These are phyloP conservation scores for Phragmatobia fuliginosa DNA, from an alignment of 2,888 invertebrate genomes.

Conservation along the genomic window DNA sequence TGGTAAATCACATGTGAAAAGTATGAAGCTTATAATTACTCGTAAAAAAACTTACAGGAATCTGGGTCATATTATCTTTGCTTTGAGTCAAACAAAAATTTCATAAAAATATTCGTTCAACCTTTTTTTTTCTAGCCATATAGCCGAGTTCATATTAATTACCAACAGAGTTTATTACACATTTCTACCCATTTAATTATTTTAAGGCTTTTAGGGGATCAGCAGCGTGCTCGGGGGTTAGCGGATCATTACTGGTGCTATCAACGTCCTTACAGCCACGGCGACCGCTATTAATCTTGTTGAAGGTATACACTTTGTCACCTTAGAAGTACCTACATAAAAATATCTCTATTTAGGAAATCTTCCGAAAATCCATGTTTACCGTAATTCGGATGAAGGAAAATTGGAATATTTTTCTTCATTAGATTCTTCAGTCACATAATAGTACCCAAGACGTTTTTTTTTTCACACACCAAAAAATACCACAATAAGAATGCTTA, in stretches of 20 bases:
- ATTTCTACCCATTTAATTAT: neutral
- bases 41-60: neutral
- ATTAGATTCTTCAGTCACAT: no score
- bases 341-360: neutral
- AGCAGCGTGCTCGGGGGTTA: neutral
- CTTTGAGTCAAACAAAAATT: neutral
- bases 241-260: neutral
- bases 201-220: neutral
- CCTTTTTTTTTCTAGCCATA: neutral
- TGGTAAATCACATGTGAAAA: neutral
- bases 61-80: neutral
- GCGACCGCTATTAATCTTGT: neutral
- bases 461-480: no score
- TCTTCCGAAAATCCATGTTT: neutral
- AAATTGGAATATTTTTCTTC: no score
- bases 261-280: neutral
- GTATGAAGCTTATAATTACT: neutral
- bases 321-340: neutral
- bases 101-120: neutral
- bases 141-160: neutral
- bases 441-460: no score
- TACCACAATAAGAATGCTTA: no score
- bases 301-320: neutral
- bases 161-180: neutral
- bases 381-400: neutral